phyloP scores from a whole-genome alignment of 2,113 vertebrate genomes.

The Arvicanthis niloticus region DNA sequence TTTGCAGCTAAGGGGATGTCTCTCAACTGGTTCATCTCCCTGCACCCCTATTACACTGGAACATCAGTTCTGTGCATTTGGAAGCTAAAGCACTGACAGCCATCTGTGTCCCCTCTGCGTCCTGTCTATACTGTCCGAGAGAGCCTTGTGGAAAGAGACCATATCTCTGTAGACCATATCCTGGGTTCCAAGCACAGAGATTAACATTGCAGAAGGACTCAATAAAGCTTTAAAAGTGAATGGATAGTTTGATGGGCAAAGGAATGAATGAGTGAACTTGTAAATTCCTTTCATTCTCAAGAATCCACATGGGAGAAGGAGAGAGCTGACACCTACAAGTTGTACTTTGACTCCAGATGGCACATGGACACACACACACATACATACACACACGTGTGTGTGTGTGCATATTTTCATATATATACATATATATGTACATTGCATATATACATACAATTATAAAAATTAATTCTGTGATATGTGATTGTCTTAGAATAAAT shows the following conservation, averaged over 20 bases:
- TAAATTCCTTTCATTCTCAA: not conserved
- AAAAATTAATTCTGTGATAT: no score
- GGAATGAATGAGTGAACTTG: not conserved
- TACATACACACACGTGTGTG: no score
- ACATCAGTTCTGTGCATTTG: not conserved
- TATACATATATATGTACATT: no score
- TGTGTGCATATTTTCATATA: no score
- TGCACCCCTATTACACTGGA: not conserved
- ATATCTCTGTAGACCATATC: not conserved
- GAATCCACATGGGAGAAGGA: no score
- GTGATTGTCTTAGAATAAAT: no score
- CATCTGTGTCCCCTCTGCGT: not conserved
- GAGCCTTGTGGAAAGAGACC: not conserved
- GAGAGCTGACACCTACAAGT: no score
- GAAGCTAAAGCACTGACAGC: accelerated
- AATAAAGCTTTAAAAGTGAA: not conserved
- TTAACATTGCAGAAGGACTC: not conserved
- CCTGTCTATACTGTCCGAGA: not conserved
- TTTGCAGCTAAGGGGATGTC: not conserved
- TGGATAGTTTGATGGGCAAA: not conserved
- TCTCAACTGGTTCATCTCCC: no score
- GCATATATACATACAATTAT: no score
- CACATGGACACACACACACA: no score
- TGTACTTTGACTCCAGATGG: no score
- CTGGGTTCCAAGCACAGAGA: not conserved